Base-by-base conservation (phyloP, 2,113 vertebrate genomes). In the Budorcas taxicolor region DNA sequence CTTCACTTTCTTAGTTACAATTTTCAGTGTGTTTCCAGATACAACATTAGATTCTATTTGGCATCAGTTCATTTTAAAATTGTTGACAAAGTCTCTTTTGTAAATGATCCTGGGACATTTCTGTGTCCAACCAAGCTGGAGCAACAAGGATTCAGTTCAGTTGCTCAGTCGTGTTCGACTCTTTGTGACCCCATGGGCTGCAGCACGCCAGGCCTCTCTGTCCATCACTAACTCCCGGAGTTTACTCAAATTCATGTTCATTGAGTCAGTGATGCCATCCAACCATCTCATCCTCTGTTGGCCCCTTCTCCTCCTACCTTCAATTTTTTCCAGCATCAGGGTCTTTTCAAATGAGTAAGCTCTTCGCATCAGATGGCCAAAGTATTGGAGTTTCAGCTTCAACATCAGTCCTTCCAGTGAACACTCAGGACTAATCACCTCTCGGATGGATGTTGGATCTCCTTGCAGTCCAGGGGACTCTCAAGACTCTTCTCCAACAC, bases 81-180 rank as follows among this genome's bases (percentile, higher is more conserved):
- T 60, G 25, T 88, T 40, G n/a, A 55, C 84, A 60, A 84, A 62
- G n/a, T 14, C 29, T 82, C 13, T 87, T 60, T 80, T 90, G 50
- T 85, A 91, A 91, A 62, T 53, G 55, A 53, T 12, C 21, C 52
- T 31, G 58, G 71, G 82, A 74, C 33, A 74, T 57, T 94, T 52
- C 67, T 55, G 6, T 8, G 15, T 33, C 81, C 9, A 43, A 33
- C 43, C 19, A 85, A 78, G 17, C 36, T 62, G 36, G 12, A 82
- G 27, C 74, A 58, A 45, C 1, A 62, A 71, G 57, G 3, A 88
- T 57, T 80, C n/a, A 71, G 19, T 36, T 71, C n/a, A 71, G 9
- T 23, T 1, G n/a, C 33, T 71, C 19, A 71, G 67, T 71, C 2
- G 0, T 71, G 19, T 71, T 11, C 0, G 5, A 71, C 67, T 71